Evolutionary conservation across 2,888 invertebrate genomes (phyloP), one percentile per base, ranked within the genome.

Genomic region (Drosophila monieri): DNA sequence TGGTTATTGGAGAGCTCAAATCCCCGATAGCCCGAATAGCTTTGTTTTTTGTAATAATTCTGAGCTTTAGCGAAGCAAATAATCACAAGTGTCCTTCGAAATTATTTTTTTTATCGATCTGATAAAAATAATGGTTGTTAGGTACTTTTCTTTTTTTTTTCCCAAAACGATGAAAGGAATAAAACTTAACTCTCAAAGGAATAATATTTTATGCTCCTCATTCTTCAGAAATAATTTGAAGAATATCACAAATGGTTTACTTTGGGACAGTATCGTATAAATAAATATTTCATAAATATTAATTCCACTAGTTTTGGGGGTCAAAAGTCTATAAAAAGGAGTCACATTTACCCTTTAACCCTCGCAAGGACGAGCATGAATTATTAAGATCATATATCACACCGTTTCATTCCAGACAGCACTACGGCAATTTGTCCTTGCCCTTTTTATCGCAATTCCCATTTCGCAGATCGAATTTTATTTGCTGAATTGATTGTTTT

Each of bases 401-500:
- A 57, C 64, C 64, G 66, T 84, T 53, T 64, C 69, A 68, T 80
- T 48, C 64, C 73, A 70, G 52, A 85, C 83, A 69, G 76, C 66
- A 46, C 61, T 30, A 53, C 56, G 57, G 44, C 85, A 85, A 86
- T 80, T 86, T 86, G 87, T 80, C 78, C 55, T 53, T 60, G 53
- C 66, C 62, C 51, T 70, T 69, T 37, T 23, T 72, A 66, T 30
- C 15, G 37, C 55, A 72, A 76, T 73, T 59, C 64, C 53, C 68
- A 66, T 64, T 75, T 85, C 71, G 69, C 74, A 66, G 69, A 88
- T 84, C 86, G 85, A 84, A 88, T 84, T 88, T 83, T 83, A 83
- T 86, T 88, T 84, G 81, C 65, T 68, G 76, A 72, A 74, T 74
- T 77, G 85, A 74, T 88, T 88, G 87, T 85, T 84, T 84, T 70